phyloP scores from a whole-genome alignment of 2,113 vertebrate genomes.

The Cyphomyrus discorhynchus region DNA sequence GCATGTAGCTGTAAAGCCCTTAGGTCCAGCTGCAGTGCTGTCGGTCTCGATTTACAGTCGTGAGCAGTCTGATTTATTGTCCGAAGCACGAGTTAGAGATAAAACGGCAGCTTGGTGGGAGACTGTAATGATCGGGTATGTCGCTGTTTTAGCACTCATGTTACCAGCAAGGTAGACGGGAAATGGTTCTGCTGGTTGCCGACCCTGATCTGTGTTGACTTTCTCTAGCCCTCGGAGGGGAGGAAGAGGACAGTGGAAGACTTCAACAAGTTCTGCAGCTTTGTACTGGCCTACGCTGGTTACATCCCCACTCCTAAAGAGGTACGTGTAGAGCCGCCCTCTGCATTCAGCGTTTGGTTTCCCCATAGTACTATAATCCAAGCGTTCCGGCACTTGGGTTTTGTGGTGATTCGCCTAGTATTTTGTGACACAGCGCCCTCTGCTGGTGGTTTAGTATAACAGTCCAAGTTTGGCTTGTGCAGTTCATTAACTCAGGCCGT shows the following conservation, averaged over 20 bases:
- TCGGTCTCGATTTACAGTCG: background rate
- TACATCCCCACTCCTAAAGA: slow-evolving; percentile 81
- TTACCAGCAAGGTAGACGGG: background rate
- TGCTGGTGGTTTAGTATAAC: background rate
- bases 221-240: slow-evolving; percentile 71
- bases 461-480: background rate
- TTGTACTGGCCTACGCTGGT: slow-evolving; percentile 80
- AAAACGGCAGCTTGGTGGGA: background rate
- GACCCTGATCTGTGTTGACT: background rate
- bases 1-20: background rate
- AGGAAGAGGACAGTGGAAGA: slow-evolving; percentile 81
- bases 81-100: background rate
- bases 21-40: background rate
- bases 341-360: background rate
- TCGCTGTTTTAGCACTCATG: background rate
- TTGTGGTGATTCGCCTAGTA: background rate
- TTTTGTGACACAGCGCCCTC: background rate
- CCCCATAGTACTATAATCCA: background rate
- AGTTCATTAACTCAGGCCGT: background rate
- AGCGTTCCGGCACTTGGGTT: background rate
- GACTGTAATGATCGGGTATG: background rate
- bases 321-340: slow-evolving; percentile 48
- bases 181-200: background rate
- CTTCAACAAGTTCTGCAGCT: slow-evolving; percentile 88
- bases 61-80: background rate